Evolutionary conservation across 2,113 vertebrate genomes (phyloP).

Genomic region (Actinemys pallida): DNA sequence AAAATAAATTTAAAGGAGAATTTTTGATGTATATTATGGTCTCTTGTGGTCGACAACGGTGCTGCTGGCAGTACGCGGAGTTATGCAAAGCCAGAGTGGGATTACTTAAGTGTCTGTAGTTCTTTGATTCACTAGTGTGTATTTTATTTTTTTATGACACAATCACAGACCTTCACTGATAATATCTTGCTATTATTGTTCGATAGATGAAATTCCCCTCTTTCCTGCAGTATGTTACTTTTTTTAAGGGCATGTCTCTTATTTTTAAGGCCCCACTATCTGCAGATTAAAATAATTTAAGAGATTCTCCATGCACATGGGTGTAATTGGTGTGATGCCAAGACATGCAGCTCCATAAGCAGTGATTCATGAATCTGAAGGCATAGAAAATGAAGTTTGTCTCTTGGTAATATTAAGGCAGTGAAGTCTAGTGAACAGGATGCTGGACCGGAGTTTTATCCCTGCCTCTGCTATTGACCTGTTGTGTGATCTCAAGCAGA

Average conservation of each 20-base stretch:
- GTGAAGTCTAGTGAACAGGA: accelerated
- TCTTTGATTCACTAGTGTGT: constrained; percentile 85
- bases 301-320: accelerated
- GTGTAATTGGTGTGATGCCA: accelerated
- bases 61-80: constrained; percentile 79
- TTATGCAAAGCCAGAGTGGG: constrained; percentile 81
- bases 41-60: constrained; percentile 80
- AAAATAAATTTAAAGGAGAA: constrained; percentile 88
- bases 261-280: accelerated
- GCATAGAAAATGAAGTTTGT: accelerated
- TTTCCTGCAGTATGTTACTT: constrained; percentile 40
- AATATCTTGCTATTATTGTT: constrained; percentile 77
- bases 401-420: accelerated
- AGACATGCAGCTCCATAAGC: accelerated
- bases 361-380: accelerated
- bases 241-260: constrained; percentile 28
- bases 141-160: constrained; percentile 83
- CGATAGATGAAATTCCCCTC: constrained; percentile 40
- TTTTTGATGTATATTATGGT: constrained; percentile 86
- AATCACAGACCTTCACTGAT: constrained; percentile 80
- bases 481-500: neutral
- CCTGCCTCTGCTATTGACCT: neutral
- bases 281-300: neutral
- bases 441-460: accelerated
- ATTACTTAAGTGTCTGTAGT: constrained; percentile 83